Conservation (phyloP, 2,888 invertebrate species). For the Heteropelma amictum region DNA sequence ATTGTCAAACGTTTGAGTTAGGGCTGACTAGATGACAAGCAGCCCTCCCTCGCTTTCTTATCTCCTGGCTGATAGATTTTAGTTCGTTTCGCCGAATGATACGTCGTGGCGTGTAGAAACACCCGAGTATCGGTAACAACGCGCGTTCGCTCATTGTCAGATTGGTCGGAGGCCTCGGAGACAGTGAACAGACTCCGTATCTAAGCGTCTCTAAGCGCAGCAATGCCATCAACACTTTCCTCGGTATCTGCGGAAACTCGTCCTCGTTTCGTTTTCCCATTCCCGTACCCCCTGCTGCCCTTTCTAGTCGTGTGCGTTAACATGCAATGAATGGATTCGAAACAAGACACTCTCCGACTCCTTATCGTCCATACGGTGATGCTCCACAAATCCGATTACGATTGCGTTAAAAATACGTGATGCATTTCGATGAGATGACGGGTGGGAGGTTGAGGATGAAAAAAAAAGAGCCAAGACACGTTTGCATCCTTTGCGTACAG, state of each 20-base stretch:
- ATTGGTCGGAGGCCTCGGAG: constrained; percentile 18
- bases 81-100: constrained; percentile 54
- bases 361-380: background rate
- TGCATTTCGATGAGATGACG: background rate
- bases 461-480: constrained; percentile 23
- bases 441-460: constrained; percentile 41
- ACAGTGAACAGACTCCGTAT: constrained; percentile 46
- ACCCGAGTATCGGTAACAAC: constrained; percentile 1
- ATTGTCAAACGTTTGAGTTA: constrained; percentile 72
- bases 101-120: constrained; percentile 7
- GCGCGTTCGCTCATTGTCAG: constrained; percentile 49
- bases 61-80: constrained; percentile 70
- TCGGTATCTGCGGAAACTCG: constrained; percentile 50
- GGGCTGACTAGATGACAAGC: constrained; percentile 71
- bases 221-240: constrained; percentile 8
- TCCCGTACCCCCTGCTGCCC: background rate
- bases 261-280: constrained; percentile 25
- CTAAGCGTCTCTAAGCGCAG: constrained; percentile 50
- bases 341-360: constrained; percentile 1
- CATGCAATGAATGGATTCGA: constrained; percentile 14
- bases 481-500: constrained; percentile 68
- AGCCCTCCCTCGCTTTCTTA: constrained; percentile 63
- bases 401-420: too few species aligned
- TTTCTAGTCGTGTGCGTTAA: constrained; percentile 8
- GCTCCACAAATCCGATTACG: constrained; percentile 1